These are phyloP conservation scores for Stramonita haemastoma DNA, from an alignment of 2,888 invertebrate species.

Conservation along the genomic window DNA sequence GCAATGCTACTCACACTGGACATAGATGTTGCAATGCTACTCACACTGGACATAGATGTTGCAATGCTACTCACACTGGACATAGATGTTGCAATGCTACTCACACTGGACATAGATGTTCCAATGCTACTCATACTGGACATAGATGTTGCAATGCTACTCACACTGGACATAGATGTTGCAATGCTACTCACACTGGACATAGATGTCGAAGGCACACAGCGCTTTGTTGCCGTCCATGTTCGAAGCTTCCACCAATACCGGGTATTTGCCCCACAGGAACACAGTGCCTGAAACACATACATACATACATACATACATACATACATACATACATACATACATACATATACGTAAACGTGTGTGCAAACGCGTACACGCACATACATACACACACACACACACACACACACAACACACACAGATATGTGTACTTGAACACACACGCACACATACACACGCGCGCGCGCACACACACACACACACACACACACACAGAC, in stretches of 20 bases:
- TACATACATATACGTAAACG: not conserved
- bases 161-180: no score
- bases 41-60: no score
- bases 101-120: no score
- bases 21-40: no score
- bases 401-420: not conserved
- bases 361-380: not conserved
- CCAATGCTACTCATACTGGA: no score
- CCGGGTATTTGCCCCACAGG: slow-evolving; percentile 60
- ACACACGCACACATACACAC: not conserved
- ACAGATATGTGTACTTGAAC: not conserved
- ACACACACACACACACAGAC: not conserved
- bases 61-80: no score
- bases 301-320: not conserved
- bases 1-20: no score
- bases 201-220: slow-evolving; percentile 91
- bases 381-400: not conserved
- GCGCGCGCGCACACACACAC: not conserved
- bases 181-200: slow-evolving; percentile 64
- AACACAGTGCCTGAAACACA: slow-evolving; percentile 57
- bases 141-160: no score
- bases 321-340: not conserved
- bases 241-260: slow-evolving; percentile 82
- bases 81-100: no score
- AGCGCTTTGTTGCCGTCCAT: slow-evolving; percentile 91